Base-by-base conservation (phyloP, 2,797 vertebrate species). In the Margarornis squamiger region DNA sequence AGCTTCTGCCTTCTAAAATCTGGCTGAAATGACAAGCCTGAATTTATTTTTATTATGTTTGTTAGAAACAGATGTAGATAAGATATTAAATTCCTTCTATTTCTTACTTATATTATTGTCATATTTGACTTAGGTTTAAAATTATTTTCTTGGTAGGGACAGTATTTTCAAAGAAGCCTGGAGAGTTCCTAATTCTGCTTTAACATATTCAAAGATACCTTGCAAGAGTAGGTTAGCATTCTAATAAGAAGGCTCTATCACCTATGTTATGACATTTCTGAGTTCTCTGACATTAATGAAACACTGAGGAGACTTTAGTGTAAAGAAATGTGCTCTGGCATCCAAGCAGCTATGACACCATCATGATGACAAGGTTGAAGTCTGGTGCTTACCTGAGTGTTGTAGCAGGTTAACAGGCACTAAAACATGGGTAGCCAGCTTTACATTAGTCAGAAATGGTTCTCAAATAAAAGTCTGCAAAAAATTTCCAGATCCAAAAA, bases 331-430 rank as follows among this genome's bases (percentile, higher is more conserved):
- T 22, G 17, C 39, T 36, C 66, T 19, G 22, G 27, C 46, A 77
- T 61, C 55, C 41, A 45, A 41, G 38, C 46, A 85, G 30, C 24
- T 29, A 10, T 32, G n/a, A 0, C 34, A 36, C 8, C 51, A 68
- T 12, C 45, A 27, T 0, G 0, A 17, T 0, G 2, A 22, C 61
- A 74, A 45, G 9, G 10, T 7, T 57, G 54, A 63, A 68, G 29
- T 23, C 23, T 10, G 19, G 32, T 5, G 16, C 34, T 82, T 85
- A 48, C 54, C 2, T 41, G 41, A 49, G 20, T 20, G 63, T 65
- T 52, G 21, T 12, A 34, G 62, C 38, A 72, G 18, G 14, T 51
- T 68, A 30, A 41, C 29, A 68, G 14, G 71, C 22, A 51, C 20
- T 36, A 49, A 41, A 70, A 12, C 7, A n/a, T 27, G 26, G 29